These are phyloP conservation scores for Plecturocebus donacophilus DNA, from an alignment of 2,113 vertebrate species.

Conservation along the genomic window DNA sequence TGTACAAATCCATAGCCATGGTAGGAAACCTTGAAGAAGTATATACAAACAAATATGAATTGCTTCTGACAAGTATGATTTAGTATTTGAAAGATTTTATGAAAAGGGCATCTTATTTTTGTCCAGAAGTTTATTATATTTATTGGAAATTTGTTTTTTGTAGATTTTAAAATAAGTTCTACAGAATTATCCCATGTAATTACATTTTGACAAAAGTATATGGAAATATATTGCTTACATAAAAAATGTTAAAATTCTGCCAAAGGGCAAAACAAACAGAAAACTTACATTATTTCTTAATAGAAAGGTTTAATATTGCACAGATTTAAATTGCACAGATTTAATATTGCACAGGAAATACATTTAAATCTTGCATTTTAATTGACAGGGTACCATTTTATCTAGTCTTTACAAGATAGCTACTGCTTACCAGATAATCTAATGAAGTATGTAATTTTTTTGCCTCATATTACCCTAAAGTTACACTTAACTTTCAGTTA, in stretches of 20 bases:
- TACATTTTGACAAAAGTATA: not conserved
- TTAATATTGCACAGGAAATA: not conserved
- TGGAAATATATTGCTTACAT: not conserved
- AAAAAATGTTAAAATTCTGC: constrained; percentile 49
- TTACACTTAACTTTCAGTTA: constrained; percentile 21
- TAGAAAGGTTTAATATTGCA: not conserved
- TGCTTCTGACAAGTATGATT: not conserved
- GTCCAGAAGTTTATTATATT: not conserved
- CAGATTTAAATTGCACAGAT: not conserved
- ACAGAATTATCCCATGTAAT: constrained; percentile 5
- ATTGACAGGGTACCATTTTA: not conserved
- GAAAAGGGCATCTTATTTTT: not conserved
- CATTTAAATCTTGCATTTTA: constrained; percentile 36
- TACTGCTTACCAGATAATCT: not conserved
- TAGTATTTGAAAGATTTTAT: constrained; percentile 41
- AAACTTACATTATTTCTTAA: not conserved
- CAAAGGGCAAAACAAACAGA: not conserved
- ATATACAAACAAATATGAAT: constrained; percentile 2
- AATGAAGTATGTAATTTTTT: not conserved
- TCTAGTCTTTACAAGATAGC: not conserved
- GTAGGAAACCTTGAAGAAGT: not conserved
- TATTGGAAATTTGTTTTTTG: not conserved
- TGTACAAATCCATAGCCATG: not conserved
- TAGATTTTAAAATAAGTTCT: not conserved
- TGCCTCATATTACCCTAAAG: not conserved